These are phyloP conservation scores for Myotis planiceps DNA, from an alignment of 2,797 vertebrate species.

Conservation along the genomic window DNA sequence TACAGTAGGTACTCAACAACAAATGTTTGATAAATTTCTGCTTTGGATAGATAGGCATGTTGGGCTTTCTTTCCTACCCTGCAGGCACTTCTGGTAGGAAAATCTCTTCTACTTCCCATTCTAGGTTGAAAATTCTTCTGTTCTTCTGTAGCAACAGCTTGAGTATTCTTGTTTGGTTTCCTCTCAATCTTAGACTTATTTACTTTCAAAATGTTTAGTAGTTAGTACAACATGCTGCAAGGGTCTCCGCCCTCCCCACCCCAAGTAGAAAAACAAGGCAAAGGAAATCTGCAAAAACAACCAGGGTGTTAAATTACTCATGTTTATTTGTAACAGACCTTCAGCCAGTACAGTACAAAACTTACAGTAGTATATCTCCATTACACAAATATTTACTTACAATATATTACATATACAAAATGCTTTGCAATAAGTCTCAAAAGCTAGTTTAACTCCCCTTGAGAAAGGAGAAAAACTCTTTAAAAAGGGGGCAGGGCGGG, in stretches of 20 bases:
- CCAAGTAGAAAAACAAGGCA: slow-evolving; percentile 37
- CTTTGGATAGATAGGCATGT: neutral
- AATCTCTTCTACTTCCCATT: neutral
- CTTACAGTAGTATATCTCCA: slow-evolving; percentile 93
- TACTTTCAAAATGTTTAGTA: slow-evolving; percentile 28
- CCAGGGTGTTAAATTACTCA: slow-evolving; percentile 87
- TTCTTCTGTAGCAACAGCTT: neutral
- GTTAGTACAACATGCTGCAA: neutral
- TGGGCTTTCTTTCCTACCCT: neutral
- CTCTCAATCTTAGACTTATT: neutral
- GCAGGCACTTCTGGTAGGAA: neutral
- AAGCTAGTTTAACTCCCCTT: slow-evolving; percentile 90
- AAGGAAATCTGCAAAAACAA: slow-evolving; percentile 59
- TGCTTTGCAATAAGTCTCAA: slow-evolving; percentile 90
- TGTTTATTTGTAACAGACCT: slow-evolving; percentile 94
- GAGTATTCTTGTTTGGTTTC: neutral
- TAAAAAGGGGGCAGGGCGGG: slow-evolving; percentile 29
- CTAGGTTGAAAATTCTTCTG: neutral
- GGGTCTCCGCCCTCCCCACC: neutral
- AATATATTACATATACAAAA: slow-evolving; percentile 94
- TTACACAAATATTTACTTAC: slow-evolving; percentile 94
- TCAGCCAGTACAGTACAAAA: slow-evolving; percentile 95
- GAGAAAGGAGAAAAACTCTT: slow-evolving; percentile 80
- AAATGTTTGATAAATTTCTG: slow-evolving; percentile 28
- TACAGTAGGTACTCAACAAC: neutral